Evolutionary conservation across 2,113 vertebrate species (phyloP).

Genomic region (Sialia sialis): DNA sequence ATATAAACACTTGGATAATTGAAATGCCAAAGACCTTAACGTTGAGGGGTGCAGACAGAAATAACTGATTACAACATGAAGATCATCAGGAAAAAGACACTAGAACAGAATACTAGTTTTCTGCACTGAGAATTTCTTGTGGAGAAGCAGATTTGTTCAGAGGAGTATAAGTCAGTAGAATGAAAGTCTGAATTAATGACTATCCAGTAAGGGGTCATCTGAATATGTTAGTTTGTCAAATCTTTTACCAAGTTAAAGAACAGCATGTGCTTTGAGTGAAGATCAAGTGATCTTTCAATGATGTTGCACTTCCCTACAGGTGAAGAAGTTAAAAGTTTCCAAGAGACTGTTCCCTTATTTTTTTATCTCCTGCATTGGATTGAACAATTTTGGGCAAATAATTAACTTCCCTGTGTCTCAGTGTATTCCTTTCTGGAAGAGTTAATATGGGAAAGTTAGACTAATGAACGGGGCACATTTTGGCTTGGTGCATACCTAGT

Average conservation of each 20-base stretch:
- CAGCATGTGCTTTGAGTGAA: neutral
- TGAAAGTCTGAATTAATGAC: conserved; percentile 19
- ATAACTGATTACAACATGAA: neutral
- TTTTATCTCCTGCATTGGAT: neutral
- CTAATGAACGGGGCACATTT: neutral
- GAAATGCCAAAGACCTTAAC: neutral
- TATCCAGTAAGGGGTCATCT: neutral
- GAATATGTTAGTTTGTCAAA: neutral
- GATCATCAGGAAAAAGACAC: neutral
- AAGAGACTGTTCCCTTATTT: neutral
- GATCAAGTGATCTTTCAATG: neutral
- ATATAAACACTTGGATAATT: neutral
- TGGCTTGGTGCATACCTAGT: neutral
- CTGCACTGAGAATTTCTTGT: neutral
- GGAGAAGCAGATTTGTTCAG: neutral
- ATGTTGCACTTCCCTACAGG: neutral
- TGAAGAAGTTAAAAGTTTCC: neutral
- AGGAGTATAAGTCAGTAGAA: neutral
- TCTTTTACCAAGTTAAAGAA: conserved; percentile 13
- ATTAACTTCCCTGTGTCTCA: neutral
- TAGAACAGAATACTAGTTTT: neutral
- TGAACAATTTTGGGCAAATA: neutral
- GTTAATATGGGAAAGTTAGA: neutral
- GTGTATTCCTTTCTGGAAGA: neutral
- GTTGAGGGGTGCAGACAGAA: neutral